Conservation (phyloP, 1,140 invertebrate species). For the Tetraneura akinire region DNA sequence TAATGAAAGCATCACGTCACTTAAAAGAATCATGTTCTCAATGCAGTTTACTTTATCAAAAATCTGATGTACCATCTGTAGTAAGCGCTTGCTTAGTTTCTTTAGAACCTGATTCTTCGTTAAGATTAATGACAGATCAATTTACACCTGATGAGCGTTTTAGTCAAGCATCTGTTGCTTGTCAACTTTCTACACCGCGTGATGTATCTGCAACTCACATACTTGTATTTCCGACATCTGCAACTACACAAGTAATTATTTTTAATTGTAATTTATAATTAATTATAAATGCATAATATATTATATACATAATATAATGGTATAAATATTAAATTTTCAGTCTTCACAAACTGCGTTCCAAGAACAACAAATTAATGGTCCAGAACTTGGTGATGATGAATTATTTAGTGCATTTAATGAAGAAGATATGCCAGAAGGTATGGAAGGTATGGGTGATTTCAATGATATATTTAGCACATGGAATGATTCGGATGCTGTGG, state of each 20-base stretch:
- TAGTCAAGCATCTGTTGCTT: conserved; percentile 80
- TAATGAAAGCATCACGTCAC: conserved; percentile 82
- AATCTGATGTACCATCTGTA: conserved; percentile 79
- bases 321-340: conserved; percentile 60
- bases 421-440: conserved; percentile 71
- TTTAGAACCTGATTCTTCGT: conserved; percentile 89
- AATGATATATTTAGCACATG: conserved; percentile 71
- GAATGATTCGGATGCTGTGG: conserved; percentile 65
- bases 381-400: conserved; percentile 75
- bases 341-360: conserved; percentile 84
- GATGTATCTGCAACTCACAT: conserved; percentile 98
- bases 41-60: conserved; percentile 79
- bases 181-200: conserved; percentile 83
- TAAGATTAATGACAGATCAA: conserved; percentile 93
- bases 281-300: background rate
- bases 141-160: conserved; percentile 90
- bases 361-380: conserved; percentile 76
- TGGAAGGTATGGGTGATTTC: conserved; percentile 67
- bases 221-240: conserved; percentile 96
- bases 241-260: conserved; percentile 80
- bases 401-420: conserved; percentile 70
- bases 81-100: conserved; percentile 96
- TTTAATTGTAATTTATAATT: background rate
- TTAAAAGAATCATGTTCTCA: conserved; percentile 88
- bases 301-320: too few species aligned